These are phyloP conservation scores for Hypocryptadius cinnamomeus DNA, from an alignment of 2,113 vertebrate species.

Conservation along the genomic window DNA sequence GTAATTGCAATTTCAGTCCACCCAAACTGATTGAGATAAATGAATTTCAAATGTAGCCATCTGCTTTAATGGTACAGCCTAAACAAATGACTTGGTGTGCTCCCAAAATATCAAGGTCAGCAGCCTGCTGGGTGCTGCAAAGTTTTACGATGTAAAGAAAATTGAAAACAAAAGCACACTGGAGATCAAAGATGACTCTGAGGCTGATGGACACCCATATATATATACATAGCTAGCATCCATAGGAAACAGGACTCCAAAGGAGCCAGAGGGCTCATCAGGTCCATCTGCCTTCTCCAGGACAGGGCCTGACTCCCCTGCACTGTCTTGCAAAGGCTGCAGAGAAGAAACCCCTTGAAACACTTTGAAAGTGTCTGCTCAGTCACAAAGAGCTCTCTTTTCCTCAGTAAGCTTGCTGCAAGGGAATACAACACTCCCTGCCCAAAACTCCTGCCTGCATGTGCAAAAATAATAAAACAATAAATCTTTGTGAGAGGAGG, in stretches of 20 bases:
- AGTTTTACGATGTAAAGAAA: conserved; percentile 17
- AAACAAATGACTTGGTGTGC: neutral
- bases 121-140: neutral
- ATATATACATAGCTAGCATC: neutral
- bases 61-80: neutral
- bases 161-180: conserved; percentile 37
- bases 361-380: neutral
- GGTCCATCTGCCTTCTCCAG: conserved; percentile 23
- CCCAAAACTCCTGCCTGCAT: neutral
- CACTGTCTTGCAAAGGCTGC: neutral
- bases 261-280: neutral
- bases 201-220: neutral
- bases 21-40: neutral
- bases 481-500: neutral
- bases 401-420: neutral
- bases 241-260: neutral
- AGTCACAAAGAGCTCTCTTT: conserved; percentile 8
- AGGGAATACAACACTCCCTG: neutral
- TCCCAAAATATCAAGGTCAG: neutral
- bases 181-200: conserved; percentile 34
- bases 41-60: neutral
- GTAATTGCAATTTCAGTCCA: neutral
- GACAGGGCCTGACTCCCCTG: neutral
- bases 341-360: neutral
- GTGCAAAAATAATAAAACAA: neutral